Percentiles rank a stretch among this genome's conserved stretches.
phyloP scores from a whole-genome alignment of 2,888 invertebrate genomes.

The Zygothrica quintamaculata region DNA sequence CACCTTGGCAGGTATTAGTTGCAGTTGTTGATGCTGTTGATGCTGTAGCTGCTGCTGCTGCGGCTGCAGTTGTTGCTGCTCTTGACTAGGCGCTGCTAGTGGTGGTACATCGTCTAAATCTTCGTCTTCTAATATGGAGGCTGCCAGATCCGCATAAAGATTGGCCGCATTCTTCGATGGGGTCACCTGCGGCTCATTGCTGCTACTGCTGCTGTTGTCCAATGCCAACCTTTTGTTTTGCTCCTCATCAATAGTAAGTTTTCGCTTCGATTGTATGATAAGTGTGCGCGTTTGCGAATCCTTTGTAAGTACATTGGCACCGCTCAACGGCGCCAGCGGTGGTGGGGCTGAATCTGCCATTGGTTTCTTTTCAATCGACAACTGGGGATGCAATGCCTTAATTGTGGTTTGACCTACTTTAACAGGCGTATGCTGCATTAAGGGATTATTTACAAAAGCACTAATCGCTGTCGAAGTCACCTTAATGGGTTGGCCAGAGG shows the following conservation, averaged over 20 bases:
- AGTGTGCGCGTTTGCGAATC: conserved; percentile 85
- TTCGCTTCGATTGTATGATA: conserved; percentile 64
- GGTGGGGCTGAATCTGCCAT: conserved; percentile 81
- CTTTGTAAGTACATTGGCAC: conserved; percentile 83
- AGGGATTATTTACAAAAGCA: conserved; percentile 83
- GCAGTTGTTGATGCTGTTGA: conserved; percentile 81
- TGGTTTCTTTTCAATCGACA: conserved; percentile 79
- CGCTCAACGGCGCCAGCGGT: conserved; percentile 84
- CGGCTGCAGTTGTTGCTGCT: conserved; percentile 52
- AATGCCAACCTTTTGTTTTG: conserved; percentile 85
- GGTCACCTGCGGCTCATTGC: conserved; percentile 76
- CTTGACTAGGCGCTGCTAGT: conserved; percentile 58
- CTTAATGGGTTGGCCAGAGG: conserved; percentile 72
- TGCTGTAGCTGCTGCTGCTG: conserved; percentile 54
- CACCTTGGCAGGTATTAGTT: conserved; percentile 78
- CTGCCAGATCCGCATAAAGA: conserved; percentile 93
- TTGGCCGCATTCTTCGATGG: conserved; percentile 93
- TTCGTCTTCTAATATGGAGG: conserved; percentile 93
- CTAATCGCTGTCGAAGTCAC: conserved; percentile 82
- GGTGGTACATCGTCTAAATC: conserved; percentile 85
- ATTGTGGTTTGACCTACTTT: conserved; percentile 84
- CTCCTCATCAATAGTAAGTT: conserved; percentile 71
- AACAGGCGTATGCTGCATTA: conserved; percentile 83
- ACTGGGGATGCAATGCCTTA: conserved; percentile 81
- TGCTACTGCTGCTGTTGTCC: conserved; percentile 65